Evolutionary conservation across 2,113 vertebrate genomes (phyloP), one percentile per base, ranked within the genome.

Genomic region (Hyperoodon ampullatus): DNA sequence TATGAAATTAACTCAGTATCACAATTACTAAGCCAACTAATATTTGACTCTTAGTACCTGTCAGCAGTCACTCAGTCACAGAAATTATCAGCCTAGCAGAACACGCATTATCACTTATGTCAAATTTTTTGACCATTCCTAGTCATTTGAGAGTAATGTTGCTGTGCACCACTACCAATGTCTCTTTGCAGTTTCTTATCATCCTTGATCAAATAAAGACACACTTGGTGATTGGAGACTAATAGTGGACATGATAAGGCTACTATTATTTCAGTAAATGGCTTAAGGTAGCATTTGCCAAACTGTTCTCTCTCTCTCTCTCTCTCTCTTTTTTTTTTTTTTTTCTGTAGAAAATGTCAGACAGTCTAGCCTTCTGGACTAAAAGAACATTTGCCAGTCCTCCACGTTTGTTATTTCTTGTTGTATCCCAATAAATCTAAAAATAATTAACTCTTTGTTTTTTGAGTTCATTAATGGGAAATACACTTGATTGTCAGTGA

Each of bases 61-160:
- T 71, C 42, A 55, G 35, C 11, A 28, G 8, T 70, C 19, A 75
- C 10, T 3, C 21, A 81, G 55, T 21, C 16, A 60, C 14, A 33
- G 21, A 88, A 47, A 30, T 47, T 23, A 80, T 35, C 24, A 74
- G 5, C 5, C 60, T 11, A 53, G 21, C 5, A 35, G 9, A 83
- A 70, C 47, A 82, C 0, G 0, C 1, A 19, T 42, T 15, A 35
- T 2, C 26, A 44, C 4, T 71, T 10, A 6, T 8, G 3, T 12
- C n/a, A 55, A 71, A 4, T 35, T n/a, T 71, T 13, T 66, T 55
- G 21, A n/a, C 6, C 6, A 53, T 42, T 81, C 8, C 12, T 7
- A 26, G n/a, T 71, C 24, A 42, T 58, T 47, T 18, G 12, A 16
- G 19, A 16, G 12, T 63, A 58, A 70, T 42, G 8, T 21, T 78